Evolutionary conservation across 1,140 invertebrate genomes (phyloP), one percentile per base, ranked within the genome.

Genomic region (Monochamus saltuarius): DNA sequence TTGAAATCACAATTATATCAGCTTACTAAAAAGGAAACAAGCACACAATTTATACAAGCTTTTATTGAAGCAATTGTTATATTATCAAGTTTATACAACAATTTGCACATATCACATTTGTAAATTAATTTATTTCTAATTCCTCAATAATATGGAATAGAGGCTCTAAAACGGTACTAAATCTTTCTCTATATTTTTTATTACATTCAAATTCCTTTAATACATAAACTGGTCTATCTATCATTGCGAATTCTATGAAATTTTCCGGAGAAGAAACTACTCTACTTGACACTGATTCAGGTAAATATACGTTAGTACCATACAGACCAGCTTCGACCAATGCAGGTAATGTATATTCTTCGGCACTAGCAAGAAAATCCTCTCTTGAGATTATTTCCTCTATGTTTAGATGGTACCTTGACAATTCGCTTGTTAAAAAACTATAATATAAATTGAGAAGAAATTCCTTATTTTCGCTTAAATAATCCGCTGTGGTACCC

Each of bases 271-370:
- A 43, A 10, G 42, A 43, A 43, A 43, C 42, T 9, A 43, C 17
- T 43, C 9, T n/a, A 0, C 7, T 7, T 43, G 42, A 43, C 14
- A 57, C 36, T 37, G 46, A 13, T 0, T 47, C 34, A 7, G 56
- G 19, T 57, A 46, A 36, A 38, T 47, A 57, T 13, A 47, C 35
- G 49, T 57, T 46, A 3, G 56, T 57, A 22, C 43, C 43, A 50
- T 43, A 57, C 11, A 46, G 9, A n/a, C 42, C n/a, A 36, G 35
- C 43, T 38, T 57, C 40, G 11, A 57, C 34, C 11, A 57, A 29
- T 11, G 35, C 36, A 38, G 56, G 56, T 36, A 36, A 46, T n/a
- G 17, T 22, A n/a, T 49, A 57, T 7, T 36, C 29, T 35, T 57
- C 43, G 6, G 43, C 29, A 49, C 43, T 49, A 17, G 19, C 34